Evolutionary conservation across 2,113 vertebrate genomes (phyloP).

Genomic region (Marmota flaviventris): DNA sequence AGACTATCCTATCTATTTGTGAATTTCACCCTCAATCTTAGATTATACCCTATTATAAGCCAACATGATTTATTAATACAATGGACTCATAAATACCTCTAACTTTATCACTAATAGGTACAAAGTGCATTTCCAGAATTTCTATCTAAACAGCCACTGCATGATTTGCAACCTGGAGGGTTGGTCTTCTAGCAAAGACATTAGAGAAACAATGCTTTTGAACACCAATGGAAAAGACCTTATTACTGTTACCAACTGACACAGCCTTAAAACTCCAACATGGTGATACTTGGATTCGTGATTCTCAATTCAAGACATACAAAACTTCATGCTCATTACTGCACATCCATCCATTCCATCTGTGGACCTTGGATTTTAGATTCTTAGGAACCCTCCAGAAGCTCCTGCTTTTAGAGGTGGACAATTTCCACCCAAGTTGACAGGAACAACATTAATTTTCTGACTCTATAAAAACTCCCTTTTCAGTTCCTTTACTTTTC

Average conservation of each 20-base stretch:
- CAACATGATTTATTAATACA: background rate
- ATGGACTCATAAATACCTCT: background rate
- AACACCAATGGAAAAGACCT: background rate
- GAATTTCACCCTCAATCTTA: conserved; percentile 6
- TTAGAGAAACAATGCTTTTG: background rate
- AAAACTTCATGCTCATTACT: background rate
- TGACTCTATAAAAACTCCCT: background rate
- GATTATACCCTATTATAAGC: background rate
- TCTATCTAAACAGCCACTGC: background rate
- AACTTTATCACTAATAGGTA: background rate
- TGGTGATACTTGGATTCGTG: background rate
- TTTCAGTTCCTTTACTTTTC: conserved; percentile 33
- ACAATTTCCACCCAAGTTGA: background rate
- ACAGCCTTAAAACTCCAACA: background rate
- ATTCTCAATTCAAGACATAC: background rate
- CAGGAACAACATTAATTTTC: conserved; percentile 37
- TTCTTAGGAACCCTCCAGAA: conserved; percentile 8
- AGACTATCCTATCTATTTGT: background rate
- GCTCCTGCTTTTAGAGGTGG: background rate
- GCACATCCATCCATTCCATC: background rate
- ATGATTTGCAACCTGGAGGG: background rate
- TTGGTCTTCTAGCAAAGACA: conserved; percentile 41
- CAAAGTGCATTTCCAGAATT: background rate
- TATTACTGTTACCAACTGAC: background rate
- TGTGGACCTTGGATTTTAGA: background rate